phyloP scores from a whole-genome alignment of 2,888 invertebrate genomes.

The Drosophila parthenogenetica region DNA sequence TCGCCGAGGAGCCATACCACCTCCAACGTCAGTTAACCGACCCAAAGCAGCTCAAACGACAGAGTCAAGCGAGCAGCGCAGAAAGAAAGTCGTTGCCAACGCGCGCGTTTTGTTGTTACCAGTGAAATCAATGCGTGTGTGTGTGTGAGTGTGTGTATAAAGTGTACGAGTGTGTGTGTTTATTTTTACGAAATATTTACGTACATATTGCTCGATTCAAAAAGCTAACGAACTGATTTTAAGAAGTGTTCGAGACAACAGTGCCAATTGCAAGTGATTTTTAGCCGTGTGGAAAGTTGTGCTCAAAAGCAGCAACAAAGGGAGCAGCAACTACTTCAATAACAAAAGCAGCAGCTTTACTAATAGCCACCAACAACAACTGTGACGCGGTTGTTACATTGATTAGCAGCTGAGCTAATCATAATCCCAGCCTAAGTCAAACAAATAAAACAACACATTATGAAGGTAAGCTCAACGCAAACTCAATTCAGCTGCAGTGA shows the following conservation, averaged over 20 bases:
- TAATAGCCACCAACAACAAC: conserved; percentile 7
- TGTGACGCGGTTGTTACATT: conserved; percentile 30
- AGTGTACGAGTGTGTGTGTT: not conserved
- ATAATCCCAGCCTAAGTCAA: conserved; percentile 30
- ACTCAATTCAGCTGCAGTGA: conserved; percentile 44
- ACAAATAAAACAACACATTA: conserved; percentile 28
- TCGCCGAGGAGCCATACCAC: conserved; percentile 73
- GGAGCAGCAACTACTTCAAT: not conserved
- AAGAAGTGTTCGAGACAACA: conserved; percentile 35
- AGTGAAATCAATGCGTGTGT: conserved; percentile 66
- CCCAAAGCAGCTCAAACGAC: conserved; percentile 10
- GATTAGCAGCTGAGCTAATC: conserved; percentile 60
- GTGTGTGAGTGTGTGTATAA: conserved; percentile 5
- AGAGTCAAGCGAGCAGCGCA: conserved; percentile 24
- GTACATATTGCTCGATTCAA: conserved; percentile 21
- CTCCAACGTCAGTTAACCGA: conserved; percentile 27
- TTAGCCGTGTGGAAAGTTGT: conserved; percentile 65
- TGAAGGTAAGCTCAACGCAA: conserved; percentile 67
- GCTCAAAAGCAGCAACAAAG: conserved; percentile 20
- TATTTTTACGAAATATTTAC: conserved; percentile 27
- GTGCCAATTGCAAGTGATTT: conserved; percentile 59
- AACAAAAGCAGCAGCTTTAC: not conserved
- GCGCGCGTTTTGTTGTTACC: conserved; percentile 50
- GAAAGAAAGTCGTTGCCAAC: conserved; percentile 68
- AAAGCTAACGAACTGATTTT: conserved; percentile 52